Evolutionary conservation across 2,888 invertebrate species (phyloP), one percentile per base, ranked within the genome.

Genomic region (Lithophane socia): DNA sequence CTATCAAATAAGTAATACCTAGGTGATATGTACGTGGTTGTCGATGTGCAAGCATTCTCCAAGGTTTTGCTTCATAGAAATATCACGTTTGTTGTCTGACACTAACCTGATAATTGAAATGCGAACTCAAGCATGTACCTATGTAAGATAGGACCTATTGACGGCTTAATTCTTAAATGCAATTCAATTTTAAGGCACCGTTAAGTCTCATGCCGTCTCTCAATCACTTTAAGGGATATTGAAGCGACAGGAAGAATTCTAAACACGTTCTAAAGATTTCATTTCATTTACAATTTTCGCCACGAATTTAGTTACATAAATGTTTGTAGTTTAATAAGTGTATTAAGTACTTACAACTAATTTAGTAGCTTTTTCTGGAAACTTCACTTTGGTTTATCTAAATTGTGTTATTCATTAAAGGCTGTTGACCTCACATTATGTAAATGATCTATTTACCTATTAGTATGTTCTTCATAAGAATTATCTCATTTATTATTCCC

Each of bases 51-150:
- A 74, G 67, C 18, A 61, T 69, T 61, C 60, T 80, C 29, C 75
- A 85, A 83, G 82, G 77, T 58, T 73, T 56, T 56, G 24, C 70
- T 66, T 65, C 60, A 76, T 74, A 79, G 78, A 65, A 77, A 75
- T 71, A 61, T 79, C 89, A 88, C 87, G 89, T 88, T 61, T 47
- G 63, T 18, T 12, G 12, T 67, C 63, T 82, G 49, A 71, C 79
- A 83, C 73, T 60, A 58, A 4, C 2, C 21, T 73, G 85, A 80
- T 85, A 87, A 87, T 84, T 82, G 68, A 73, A 69, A 67, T 52
- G 65, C 24, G 18, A 83, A 67, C 72, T 69, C 52, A 64, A 72
- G 58, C 54, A 37, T 64, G 10, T 42, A 37, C 37, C 37, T 37
- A 29, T 58, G 52, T 44, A 47, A 60, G n/a, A 82, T 56, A 58